These are phyloP conservation scores for Athalia circularis DNA, from an alignment of 2,888 invertebrate species.

Conservation along the genomic window DNA sequence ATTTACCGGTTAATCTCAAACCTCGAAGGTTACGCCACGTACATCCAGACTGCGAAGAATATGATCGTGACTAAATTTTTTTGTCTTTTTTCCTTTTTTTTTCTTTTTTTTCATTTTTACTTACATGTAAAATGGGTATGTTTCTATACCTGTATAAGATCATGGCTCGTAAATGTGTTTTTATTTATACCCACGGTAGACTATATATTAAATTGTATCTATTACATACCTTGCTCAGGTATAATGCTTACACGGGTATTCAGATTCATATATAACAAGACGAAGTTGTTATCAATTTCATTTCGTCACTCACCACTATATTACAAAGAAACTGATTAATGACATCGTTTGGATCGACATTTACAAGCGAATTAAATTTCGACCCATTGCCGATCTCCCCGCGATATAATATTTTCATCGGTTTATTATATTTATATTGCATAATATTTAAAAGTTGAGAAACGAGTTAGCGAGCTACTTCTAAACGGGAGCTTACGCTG, in stretches of 20 bases:
- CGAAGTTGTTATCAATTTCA: slow-evolving; percentile 38
- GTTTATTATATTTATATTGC: slow-evolving; percentile 14
- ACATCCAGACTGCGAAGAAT: background rate
- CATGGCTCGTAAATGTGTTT: too few relatives aligned
- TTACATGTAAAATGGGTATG: background rate
- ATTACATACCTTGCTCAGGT: background rate
- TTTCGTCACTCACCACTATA: slow-evolving; percentile 33
- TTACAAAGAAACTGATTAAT: slow-evolving; percentile 34
- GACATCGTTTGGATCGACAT: slow-evolving; percentile 40
- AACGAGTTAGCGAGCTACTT: background rate
- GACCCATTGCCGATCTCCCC: slow-evolving; percentile 13
- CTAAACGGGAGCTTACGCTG: background rate
- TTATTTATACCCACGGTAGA: background rate
- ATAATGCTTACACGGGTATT: background rate
- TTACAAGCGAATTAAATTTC: slow-evolving; percentile 43
- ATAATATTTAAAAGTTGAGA: slow-evolving; percentile 37
- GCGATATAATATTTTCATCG: background rate
- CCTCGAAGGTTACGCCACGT: slow-evolving; percentile 41
- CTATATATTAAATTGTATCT: slow-evolving; percentile 2
- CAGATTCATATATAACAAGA: slow-evolving; percentile 7
- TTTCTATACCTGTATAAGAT: background rate
- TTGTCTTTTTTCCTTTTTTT: background rate
- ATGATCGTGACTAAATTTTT: slow-evolving; percentile 4
- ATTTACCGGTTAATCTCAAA: slow-evolving; percentile 44
- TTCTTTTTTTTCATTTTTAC: too few relatives aligned